phyloP scores from a whole-genome alignment of 1,140 invertebrate species.

The Drosophila dunni region DNA sequence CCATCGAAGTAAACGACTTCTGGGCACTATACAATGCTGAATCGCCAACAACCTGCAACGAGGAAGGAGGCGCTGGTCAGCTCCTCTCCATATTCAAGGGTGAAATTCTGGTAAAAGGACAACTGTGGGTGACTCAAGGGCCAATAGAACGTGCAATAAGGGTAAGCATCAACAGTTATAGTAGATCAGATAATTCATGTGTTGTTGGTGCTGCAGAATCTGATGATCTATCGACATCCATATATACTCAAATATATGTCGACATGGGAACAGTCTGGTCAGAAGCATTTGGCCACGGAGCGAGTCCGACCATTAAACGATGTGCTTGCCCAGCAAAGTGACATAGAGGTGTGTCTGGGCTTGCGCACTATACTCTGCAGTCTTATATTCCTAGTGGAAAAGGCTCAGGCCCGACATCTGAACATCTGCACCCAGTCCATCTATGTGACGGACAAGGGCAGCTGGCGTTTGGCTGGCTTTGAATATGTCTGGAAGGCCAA shows the following conservation, averaged over 20 bases:
- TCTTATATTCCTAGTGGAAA: slow-evolving; percentile 92
- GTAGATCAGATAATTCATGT: background rate
- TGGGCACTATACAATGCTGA: slow-evolving; percentile 90
- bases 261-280: slow-evolving; percentile 91
- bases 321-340: slow-evolving; percentile 87
- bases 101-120: slow-evolving; percentile 86
- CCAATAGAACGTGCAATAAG: slow-evolving; percentile 90
- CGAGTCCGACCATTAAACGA: slow-evolving; percentile 89
- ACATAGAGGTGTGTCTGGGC: slow-evolving; percentile 91
- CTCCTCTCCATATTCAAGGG: slow-evolving; percentile 90
- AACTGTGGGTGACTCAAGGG: slow-evolving; percentile 88
- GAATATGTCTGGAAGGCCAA: slow-evolving; percentile 90
- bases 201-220: slow-evolving; percentile 87
- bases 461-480: slow-evolving; percentile 93
- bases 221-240: slow-evolving; percentile 92
- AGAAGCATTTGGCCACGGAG: slow-evolving; percentile 91
- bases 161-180: slow-evolving; percentile 84
- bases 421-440: slow-evolving; percentile 92
- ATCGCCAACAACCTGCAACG: slow-evolving; percentile 86
- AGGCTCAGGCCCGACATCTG: slow-evolving; percentile 91
- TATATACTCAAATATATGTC: slow-evolving; percentile 91
- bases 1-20: slow-evolving; percentile 90
- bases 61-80: slow-evolving; percentile 87
- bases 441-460: slow-evolving; percentile 91
- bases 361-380: slow-evolving; percentile 90